Percentiles rank a stretch among this genome's conserved stretches.
These are phyloP conservation scores for Cydia strobilella DNA, from an alignment of 1,140 invertebrate genomes.

Conservation along the genomic window DNA sequence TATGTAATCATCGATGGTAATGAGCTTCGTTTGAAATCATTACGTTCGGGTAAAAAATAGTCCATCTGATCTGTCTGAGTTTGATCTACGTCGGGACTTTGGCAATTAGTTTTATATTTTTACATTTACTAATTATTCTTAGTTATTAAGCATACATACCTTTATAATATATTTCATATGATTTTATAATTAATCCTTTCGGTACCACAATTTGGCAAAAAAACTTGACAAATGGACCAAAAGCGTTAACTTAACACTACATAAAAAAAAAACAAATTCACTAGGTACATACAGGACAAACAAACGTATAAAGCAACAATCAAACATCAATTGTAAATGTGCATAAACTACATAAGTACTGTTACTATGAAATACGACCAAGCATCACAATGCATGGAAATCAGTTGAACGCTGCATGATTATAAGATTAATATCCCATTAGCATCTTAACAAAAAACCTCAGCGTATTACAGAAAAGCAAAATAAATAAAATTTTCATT, in stretches of 20 bases:
- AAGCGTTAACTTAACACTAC: background rate
- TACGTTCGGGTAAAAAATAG: too few species aligned
- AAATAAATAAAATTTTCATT: background rate
- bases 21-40: too few species aligned
- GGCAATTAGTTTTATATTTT: too few species aligned
- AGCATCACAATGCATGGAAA: constrained; percentile 15
- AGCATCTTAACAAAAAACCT: background rate
- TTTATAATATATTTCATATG: background rate
- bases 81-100: too few species aligned
- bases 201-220: background rate
- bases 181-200: background rate
- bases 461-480: constrained; percentile 3
- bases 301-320: background rate
- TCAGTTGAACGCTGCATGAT: background rate
- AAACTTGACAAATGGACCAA: background rate
- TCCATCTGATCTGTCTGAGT: too few species aligned
- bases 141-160: background rate
- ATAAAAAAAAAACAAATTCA: background rate
- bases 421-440: background rate
- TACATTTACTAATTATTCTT: background rate
- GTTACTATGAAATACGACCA: background rate
- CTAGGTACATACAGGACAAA: background rate
- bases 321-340: background rate
- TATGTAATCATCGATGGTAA: too few species aligned
- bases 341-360: constrained; percentile 1